phyloP scores from a whole-genome alignment of 2,888 invertebrate species.

The Pheosia gnoma region DNA sequence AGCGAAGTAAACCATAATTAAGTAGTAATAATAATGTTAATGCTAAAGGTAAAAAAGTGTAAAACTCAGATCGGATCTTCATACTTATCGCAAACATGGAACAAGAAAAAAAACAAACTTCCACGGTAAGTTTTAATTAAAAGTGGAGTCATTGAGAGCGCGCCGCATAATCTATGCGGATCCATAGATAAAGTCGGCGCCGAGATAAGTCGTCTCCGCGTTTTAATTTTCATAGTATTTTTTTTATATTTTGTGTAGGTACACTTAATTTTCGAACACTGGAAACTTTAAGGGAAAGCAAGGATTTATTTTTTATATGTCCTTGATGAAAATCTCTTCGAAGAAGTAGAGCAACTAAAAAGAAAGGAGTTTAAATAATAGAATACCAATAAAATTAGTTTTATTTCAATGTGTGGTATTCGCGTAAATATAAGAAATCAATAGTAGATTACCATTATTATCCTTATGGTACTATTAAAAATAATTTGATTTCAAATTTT shows the following conservation, averaged over 20 bases:
- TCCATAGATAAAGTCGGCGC: constrained; percentile 40
- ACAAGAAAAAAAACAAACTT: constrained; percentile 3
- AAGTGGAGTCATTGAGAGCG: constrained; percentile 9
- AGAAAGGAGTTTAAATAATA: no score
- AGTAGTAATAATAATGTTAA: no score
- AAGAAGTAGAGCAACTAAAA: no score
- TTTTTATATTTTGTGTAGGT: neutral
- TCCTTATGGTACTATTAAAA: no score
- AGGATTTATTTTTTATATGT: no score
- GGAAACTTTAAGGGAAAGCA: neutral
- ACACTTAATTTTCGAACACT: neutral
- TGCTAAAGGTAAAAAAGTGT: neutral
- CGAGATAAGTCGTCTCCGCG: constrained; percentile 19
- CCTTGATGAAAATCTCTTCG: no score
- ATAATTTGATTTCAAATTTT: no score
- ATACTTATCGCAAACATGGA: neutral
- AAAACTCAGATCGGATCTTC: neutral
- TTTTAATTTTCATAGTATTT: constrained; percentile 4
- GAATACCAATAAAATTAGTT: no score
- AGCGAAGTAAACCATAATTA: no score
- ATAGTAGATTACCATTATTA: no score
- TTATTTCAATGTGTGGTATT: no score
- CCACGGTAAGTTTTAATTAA: constrained; percentile 6
- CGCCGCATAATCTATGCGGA: constrained; percentile 40
- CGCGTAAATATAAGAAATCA: no score